These are phyloP conservation scores for Macaria liturata DNA, from an alignment of 2,888 invertebrate genomes.

Conservation along the genomic window DNA sequence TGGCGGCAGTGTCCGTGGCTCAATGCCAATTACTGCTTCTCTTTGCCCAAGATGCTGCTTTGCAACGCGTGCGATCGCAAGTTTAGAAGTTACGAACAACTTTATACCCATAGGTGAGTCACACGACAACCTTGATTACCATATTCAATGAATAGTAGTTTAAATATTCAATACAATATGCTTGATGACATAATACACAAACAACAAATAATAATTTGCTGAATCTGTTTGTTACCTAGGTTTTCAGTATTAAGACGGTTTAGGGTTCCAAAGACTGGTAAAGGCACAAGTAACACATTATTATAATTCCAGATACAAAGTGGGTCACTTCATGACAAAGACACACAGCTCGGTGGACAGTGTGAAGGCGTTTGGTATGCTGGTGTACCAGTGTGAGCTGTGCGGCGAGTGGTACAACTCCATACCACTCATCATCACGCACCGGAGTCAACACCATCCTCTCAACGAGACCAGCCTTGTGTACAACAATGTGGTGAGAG, in stretches of 20 bases:
- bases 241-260: no score
- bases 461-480: slow-evolving; percentile 45
- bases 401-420: slow-evolving; percentile 64
- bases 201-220: no score
- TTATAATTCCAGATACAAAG: slow-evolving; percentile 64
- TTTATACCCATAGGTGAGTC: slow-evolving; percentile 73
- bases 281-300: no score
- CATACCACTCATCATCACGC: slow-evolving; percentile 55
- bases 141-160: no score
- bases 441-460: slow-evolving; percentile 64
- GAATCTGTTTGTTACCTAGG: no score
- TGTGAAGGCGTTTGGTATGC: slow-evolving; percentile 42
- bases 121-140: not conserved
- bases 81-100: slow-evolving; percentile 73
- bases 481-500: slow-evolving; percentile 48
- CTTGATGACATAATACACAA: no score
- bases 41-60: slow-evolving; percentile 67
- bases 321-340: slow-evolving; percentile 68
- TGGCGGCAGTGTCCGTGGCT: slow-evolving; percentile 72
- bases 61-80: slow-evolving; percentile 77
- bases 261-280: no score
- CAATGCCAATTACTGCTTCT: slow-evolving; percentile 64
- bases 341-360: slow-evolving; percentile 45
- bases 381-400: slow-evolving; percentile 74
- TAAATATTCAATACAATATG: no score